Percentiles rank a stretch among this genome's conserved stretches.
Evolutionary conservation across 1,140 invertebrate species (phyloP).

Genomic region (Drosophila carrolli): DNA sequence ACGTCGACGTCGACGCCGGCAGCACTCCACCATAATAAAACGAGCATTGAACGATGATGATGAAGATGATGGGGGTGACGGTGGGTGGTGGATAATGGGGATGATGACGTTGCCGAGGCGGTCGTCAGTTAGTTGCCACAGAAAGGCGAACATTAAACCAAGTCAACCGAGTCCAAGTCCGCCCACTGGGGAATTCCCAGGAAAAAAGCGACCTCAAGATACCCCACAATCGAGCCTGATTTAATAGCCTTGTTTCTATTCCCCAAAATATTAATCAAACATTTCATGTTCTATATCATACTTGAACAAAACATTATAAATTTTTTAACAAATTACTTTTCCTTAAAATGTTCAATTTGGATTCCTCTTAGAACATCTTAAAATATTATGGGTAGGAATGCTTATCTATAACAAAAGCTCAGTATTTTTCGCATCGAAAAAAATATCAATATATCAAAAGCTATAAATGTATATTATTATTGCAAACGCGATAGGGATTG

Average conservation of each 20-base stretch:
- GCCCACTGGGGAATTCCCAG: slow-evolving; percentile 20
- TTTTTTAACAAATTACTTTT: too few species aligned
- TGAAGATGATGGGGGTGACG: not conserved
- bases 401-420: not conserved
- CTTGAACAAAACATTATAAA: too few species aligned
- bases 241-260: too few species aligned
- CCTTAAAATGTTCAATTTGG: too few species aligned
- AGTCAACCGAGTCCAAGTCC: slow-evolving; percentile 36
- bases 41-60: slow-evolving; percentile 52
- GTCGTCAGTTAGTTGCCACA: slow-evolving; percentile 69
- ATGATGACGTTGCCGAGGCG: slow-evolving; percentile 47
- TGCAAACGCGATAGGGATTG: too few species aligned
- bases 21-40: slow-evolving; percentile 54
- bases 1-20: slow-evolving; percentile 44
- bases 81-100: slow-evolving; percentile 9
- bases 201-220: not conserved
- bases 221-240: slow-evolving; percentile 1
- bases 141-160: slow-evolving; percentile 64
- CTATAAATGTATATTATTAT: too few species aligned
- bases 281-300: too few species aligned
- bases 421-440: too few species aligned
- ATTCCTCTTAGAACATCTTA: too few species aligned
- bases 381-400: not conserved
- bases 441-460: too few species aligned
- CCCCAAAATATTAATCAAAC: too few species aligned